Conservation (phyloP, 53 echinoderm and acorn worm genomes). For the Hippasteria phrygiana region DNA sequence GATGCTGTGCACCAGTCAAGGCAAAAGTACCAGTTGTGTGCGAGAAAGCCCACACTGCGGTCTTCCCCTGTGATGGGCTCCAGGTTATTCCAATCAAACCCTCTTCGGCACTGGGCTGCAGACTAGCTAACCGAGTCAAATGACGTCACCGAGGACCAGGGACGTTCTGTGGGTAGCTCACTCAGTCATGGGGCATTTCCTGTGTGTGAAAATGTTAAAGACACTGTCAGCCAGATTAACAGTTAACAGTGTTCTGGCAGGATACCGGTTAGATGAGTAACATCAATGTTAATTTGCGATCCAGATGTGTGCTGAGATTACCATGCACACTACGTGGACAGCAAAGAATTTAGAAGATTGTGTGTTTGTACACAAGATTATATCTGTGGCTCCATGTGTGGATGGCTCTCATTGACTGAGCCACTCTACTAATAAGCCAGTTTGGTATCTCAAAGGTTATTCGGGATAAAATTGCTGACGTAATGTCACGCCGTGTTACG, state of each 20-base stretch:
- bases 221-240: background rate
- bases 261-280: constrained; percentile 22
- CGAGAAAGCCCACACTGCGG: background rate
- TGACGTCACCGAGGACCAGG: constrained; percentile 8
- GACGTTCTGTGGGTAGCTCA: background rate
- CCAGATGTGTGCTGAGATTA: background rate
- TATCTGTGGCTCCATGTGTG: too few relatives aligned
- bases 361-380: too few relatives aligned
- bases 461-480: too few relatives aligned
- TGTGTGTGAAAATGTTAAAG: background rate
- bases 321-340: too few relatives aligned
- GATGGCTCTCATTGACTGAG: too few relatives aligned
- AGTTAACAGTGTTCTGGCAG: background rate
- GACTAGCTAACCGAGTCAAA: constrained; percentile 9
- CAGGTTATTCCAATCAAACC: background rate
- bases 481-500: too few relatives aligned
- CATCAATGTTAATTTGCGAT: constrained; percentile 1
- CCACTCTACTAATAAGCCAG: too few relatives aligned
- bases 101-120: background rate
- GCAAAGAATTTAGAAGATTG: too few relatives aligned
- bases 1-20: constrained; percentile 40
- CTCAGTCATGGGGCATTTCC: constrained; percentile 16
- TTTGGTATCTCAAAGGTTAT: too few relatives aligned
- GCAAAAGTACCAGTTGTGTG: constrained; percentile 17
- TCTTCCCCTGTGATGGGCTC: background rate